Percentiles rank a stretch among this genome's conserved stretches.
Evolutionary conservation across 2,113 vertebrate genomes (phyloP).

Genomic region (Ameiurus melas): DNA sequence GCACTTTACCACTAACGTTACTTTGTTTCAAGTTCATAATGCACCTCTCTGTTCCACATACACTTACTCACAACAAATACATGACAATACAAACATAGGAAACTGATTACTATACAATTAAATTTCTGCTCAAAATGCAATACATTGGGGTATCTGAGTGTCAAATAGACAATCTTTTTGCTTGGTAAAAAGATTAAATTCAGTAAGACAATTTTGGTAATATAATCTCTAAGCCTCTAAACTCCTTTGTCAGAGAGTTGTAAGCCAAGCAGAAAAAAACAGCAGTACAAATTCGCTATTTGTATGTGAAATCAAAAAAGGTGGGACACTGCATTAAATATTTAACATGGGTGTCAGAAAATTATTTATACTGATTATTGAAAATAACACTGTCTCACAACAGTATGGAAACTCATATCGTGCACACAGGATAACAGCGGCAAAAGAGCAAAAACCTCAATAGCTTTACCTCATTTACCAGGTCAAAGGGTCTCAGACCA

Average conservation of each 20-base stretch:
- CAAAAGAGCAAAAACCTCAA: not conserved
- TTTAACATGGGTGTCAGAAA: slow-evolving; percentile 60
- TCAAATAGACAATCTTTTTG: not conserved
- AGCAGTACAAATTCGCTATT: not conserved
- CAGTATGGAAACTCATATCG: slow-evolving; percentile 12
- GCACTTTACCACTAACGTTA: not conserved
- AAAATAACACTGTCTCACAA: slow-evolving; percentile 67
- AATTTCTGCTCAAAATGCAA: slow-evolving; percentile 12
- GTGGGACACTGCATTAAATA: slow-evolving; percentile 55
- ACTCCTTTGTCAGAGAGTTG: not conserved
- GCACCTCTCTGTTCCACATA: not conserved
- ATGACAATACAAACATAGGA: slow-evolving; percentile 16
- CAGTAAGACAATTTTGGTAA: slow-evolving; percentile 24
- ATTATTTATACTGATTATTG: slow-evolving; percentile 70
- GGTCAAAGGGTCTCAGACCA: not conserved
- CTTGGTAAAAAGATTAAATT: not conserved
- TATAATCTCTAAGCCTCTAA: slow-evolving; percentile 21
- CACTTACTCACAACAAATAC: slow-evolving; percentile 28
- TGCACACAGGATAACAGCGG: not conserved
- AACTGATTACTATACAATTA: slow-evolving; percentile 1
- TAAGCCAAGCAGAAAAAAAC: slow-evolving; percentile 1
- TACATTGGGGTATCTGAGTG: not conserved
- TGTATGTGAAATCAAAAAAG: not conserved
- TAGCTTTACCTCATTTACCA: slow-evolving; percentile 1
- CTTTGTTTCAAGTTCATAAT: not conserved